Evolutionary conservation across 2,113 vertebrate genomes (phyloP).

Genomic region (Rynchops niger): DNA sequence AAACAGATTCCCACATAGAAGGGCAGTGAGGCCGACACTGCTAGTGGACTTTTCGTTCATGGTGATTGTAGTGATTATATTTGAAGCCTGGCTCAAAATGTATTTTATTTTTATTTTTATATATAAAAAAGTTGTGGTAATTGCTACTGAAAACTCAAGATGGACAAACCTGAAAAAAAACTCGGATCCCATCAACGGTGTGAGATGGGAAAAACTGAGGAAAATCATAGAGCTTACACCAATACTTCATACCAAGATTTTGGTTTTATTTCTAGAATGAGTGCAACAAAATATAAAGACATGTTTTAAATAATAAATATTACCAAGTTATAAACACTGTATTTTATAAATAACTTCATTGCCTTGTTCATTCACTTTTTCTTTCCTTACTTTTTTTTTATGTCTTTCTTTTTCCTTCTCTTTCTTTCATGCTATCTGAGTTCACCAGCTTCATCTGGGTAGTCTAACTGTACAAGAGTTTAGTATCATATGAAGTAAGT

Average conservation of each 20-base stretch:
- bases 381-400: neutral
- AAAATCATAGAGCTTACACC: neutral
- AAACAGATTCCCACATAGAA: neutral
- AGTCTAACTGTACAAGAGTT: constrained; percentile 2
- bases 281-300: neutral
- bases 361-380: neutral
- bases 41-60: neutral
- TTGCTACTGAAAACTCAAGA: neutral
- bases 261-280: neutral
- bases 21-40: constrained; percentile 26
- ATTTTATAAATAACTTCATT: neutral
- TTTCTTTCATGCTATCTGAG: constrained; percentile 4
- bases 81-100: constrained; percentile 3
- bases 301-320: neutral
- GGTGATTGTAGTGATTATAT: neutral
- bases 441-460: neutral
- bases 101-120: neutral
- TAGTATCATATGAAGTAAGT: constrained; percentile 27
- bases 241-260: neutral
- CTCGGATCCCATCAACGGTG: neutral
- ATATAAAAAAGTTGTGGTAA: neutral
- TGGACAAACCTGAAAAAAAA: neutral
- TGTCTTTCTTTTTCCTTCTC: neutral
- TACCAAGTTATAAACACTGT: neutral
- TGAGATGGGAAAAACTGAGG: neutral